phyloP scores from a whole-genome alignment of 2,797 vertebrate species.

The Melanotaenia nigrans region DNA sequence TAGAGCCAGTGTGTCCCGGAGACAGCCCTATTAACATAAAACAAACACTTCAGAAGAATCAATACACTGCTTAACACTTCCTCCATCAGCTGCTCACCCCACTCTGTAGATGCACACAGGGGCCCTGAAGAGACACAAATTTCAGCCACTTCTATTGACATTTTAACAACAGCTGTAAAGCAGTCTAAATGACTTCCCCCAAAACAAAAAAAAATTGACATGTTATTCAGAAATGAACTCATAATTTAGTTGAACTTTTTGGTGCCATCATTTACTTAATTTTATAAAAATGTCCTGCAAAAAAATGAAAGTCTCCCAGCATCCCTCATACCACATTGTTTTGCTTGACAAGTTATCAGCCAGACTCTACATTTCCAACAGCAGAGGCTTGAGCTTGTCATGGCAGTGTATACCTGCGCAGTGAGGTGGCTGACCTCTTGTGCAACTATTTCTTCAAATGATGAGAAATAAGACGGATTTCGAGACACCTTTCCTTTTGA shows the following conservation, averaged over 20 bases:
- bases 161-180: slow-evolving; percentile 51
- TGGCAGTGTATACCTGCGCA: slow-evolving; percentile 8
- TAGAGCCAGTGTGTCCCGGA: slow-evolving; percentile 46
- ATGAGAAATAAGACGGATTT: slow-evolving; percentile 36
- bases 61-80: slow-evolving; percentile 63
- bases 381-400: not conserved
- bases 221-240: slow-evolving; percentile 6
- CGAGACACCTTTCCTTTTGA: slow-evolving; percentile 21
- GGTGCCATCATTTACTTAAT: not conserved
- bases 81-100: slow-evolving; percentile 39
- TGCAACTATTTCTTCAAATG: slow-evolving; percentile 9
- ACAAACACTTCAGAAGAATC: slow-evolving; percentile 70
- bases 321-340: not conserved
- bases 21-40: slow-evolving; percentile 72
- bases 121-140: slow-evolving; percentile 20
- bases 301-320: not conserved
- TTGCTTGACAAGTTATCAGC: not conserved
- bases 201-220: slow-evolving; percentile 11
- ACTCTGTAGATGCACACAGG: slow-evolving; percentile 23
- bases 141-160: slow-evolving; percentile 35
- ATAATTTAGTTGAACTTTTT: not conserved
- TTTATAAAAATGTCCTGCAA: not conserved
- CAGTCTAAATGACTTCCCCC: slow-evolving; percentile 16
- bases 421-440: slow-evolving; percentile 6
- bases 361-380: slow-evolving; percentile 24